Evolutionary conservation across 2,888 invertebrate genomes (phyloP), one percentile per base, ranked within the genome.

Genomic region (Lasioglossum calceatum): DNA sequence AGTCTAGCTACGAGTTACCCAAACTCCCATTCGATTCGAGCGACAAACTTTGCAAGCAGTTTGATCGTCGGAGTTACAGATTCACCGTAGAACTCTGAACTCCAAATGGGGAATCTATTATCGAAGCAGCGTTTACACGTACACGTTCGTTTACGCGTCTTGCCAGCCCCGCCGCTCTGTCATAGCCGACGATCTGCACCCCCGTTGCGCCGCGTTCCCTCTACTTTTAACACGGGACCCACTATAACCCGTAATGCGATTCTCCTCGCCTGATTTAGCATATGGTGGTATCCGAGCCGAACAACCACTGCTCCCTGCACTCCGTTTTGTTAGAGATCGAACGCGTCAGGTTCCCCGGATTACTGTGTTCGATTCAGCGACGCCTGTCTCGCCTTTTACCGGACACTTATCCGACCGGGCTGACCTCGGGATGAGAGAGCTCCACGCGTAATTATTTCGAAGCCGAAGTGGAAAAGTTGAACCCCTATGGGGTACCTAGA

Each of bases 41-140:
- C 91, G 92, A 91, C 92, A 92, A 93, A 93, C 91, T 93, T 93
- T 91, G 92, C 92, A 91, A 93, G 92, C 92, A 92, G 92, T 93
- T 90, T 90, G 91, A 93, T 93, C 92, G 92, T 85, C 85, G 87
- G 89, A 93, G 93, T 92, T 92, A 92, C 93, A 92, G 93, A 92
- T 91, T 91, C 91, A 88, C 90, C 88, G 91, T 90, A 72, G 90
- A 90, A 91, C 92, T 92, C 92, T 88, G 87, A 91, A 91, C 92
- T 91, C 90, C 87, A 91, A 91, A 92, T 90, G 88, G 90, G 86
- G 91, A 91, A 91, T 91, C 91, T 92, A 91, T 91, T 91, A 92
- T 92, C 91, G 92, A 87, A 79, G 87, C 87, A 80, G 82, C 91
- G 86, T 91, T 91, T 91, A 89, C 91, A 91, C 91, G 91, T 91